Percentiles rank a stretch among this genome's conserved stretches.
These are phyloP conservation scores for Heteronetta atricapilla DNA, from an alignment of 2,113 vertebrate species.

Conservation along the genomic window DNA sequence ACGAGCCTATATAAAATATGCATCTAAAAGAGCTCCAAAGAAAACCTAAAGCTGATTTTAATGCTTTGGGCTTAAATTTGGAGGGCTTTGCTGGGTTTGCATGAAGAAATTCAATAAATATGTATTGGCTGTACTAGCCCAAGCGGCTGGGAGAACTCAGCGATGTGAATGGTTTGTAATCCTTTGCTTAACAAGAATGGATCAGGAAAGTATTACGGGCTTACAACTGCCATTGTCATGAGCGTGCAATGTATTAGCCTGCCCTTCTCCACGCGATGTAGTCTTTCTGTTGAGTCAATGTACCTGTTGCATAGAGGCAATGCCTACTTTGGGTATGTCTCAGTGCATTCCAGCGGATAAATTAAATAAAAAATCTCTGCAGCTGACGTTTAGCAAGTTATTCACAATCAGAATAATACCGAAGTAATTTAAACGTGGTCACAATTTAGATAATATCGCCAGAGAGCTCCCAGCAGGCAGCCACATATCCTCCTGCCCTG, in stretches of 20 bases:
- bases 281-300: background rate
- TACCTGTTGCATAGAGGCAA: accelerated
- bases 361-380: background rate
- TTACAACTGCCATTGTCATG: background rate
- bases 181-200: background rate
- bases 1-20: background rate
- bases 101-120: background rate
- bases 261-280: background rate
- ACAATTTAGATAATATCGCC: background rate
- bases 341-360: background rate
- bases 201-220: background rate
- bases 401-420: background rate
- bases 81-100: background rate
- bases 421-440: background rate
- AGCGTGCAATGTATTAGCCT: accelerated
- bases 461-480: background rate
- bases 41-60: background rate
- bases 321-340: accelerated
- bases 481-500: accelerated
- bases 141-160: background rate
- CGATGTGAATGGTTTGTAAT: background rate
- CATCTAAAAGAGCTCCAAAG: background rate
- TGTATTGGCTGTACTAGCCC: background rate
- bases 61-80: background rate
- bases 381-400: background rate